Evolutionary conservation across 2,113 vertebrate genomes (phyloP).

Genomic region (Phainopepla nitens): DNA sequence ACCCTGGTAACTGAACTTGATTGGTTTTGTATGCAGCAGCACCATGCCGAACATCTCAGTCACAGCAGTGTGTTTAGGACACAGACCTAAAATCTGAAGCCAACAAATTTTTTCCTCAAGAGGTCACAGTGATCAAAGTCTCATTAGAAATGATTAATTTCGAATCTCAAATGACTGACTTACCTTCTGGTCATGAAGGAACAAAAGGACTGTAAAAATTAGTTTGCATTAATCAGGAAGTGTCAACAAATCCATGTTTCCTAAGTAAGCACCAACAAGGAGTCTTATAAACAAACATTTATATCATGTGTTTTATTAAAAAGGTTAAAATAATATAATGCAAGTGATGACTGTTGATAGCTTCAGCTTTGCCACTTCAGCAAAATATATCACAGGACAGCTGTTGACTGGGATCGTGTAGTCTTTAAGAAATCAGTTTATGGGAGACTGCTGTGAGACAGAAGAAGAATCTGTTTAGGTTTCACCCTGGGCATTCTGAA

Average conservation of each 20-base stretch:
- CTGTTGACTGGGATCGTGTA: background rate
- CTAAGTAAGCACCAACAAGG: background rate
- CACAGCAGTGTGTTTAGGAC: background rate
- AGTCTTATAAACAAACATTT: background rate
- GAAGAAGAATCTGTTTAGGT: background rate
- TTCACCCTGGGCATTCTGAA: background rate
- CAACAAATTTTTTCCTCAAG: background rate
- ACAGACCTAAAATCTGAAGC: background rate
- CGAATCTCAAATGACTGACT: background rate
- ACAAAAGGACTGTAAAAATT: background rate
- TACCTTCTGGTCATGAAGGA: background rate
- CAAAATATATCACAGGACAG: background rate
- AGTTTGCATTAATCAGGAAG: background rate
- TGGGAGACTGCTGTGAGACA: background rate
- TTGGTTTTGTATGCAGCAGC: background rate
- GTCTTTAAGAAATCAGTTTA: background rate
- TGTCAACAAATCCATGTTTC: background rate
- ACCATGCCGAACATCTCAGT: background rate
- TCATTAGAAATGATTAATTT: background rate
- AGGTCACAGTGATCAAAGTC: background rate
- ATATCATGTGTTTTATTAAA: background rate
- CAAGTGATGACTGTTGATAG: background rate
- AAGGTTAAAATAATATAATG: background rate
- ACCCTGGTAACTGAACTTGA: background rate
- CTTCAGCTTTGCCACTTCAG: background rate